Evolutionary conservation across 2,888 invertebrate species (phyloP).

Genomic region (Fissipunctia ypsillon): DNA sequence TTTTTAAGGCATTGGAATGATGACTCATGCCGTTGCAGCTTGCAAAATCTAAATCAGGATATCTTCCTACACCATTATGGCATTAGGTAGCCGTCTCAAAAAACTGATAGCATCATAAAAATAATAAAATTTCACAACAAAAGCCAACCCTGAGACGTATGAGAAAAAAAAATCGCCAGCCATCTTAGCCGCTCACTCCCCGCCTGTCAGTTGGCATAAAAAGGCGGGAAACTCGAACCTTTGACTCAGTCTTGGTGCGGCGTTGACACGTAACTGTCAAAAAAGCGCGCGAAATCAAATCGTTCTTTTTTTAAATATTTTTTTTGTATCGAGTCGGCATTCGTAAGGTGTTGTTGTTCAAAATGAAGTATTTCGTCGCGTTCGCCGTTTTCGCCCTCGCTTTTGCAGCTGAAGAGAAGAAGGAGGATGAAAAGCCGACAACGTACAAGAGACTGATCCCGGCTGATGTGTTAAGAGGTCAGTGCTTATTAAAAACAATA

Average conservation of each 20-base stretch:
- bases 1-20: background rate
- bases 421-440: slow-evolving; percentile 91
- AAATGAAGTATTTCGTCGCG: slow-evolving; percentile 90
- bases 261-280: slow-evolving; percentile 77
- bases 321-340: slow-evolving; percentile 74
- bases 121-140: slow-evolving; percentile 78
- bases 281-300: slow-evolving; percentile 76
- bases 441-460: slow-evolving; percentile 96
- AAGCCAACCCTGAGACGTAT: slow-evolving; percentile 77
- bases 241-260: slow-evolving; percentile 85
- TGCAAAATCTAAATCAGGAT: slow-evolving; percentile 42
- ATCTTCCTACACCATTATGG: slow-evolving; percentile 28
- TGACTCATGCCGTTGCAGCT: slow-evolving; percentile 28
- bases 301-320: slow-evolving; percentile 69
- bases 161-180: slow-evolving; percentile 67
- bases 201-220: slow-evolving; percentile 80
- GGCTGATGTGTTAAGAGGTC: slow-evolving; percentile 97
- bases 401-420: slow-evolving; percentile 90
- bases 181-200: slow-evolving; percentile 83
- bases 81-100: slow-evolving; percentile 38
- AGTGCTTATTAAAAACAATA: slow-evolving; percentile 74
- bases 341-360: slow-evolving; percentile 75
- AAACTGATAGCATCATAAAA: slow-evolving; percentile 66
- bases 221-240: slow-evolving; percentile 78
- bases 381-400: slow-evolving; percentile 89